Conservation (phyloP, 1,140 invertebrate species). For the Druon quercuslanigerum region DNA sequence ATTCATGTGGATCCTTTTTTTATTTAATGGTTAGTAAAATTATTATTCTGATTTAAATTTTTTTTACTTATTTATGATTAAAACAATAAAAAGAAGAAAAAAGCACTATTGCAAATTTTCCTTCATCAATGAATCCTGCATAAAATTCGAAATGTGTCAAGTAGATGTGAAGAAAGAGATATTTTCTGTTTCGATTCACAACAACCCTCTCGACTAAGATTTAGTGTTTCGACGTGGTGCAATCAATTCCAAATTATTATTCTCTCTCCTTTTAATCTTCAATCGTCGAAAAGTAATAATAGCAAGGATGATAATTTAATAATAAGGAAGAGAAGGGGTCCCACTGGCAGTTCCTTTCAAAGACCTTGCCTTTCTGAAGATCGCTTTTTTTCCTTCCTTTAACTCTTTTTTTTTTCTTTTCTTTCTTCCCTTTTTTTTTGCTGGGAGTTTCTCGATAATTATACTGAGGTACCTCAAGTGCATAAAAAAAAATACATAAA, state of each 20-base stretch:
- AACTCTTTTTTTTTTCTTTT: background rate
- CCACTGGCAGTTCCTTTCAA: background rate
- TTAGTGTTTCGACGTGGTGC: background rate
- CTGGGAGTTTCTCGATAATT: conserved; percentile 14
- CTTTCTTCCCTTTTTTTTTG: background rate
- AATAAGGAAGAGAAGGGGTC: background rate
- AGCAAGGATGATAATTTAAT: conserved; percentile 24
- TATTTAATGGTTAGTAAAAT: too few species aligned
- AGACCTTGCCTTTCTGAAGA: background rate
- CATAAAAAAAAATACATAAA: background rate
- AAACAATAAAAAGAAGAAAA: too few species aligned
- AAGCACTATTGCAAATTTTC: too few species aligned
- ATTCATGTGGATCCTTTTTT: too few species aligned
- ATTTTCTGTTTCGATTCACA: conserved; percentile 11
- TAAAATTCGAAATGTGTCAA: background rate
- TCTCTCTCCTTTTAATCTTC: background rate
- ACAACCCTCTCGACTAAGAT: conserved; percentile 6
- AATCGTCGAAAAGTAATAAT: conserved; percentile 8
- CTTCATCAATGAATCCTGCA: too few species aligned
- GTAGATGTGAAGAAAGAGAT: conserved; percentile 6
- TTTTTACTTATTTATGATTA: too few species aligned
- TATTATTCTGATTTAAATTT: too few species aligned
- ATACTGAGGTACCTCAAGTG: conserved; percentile 15
- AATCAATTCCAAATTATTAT: conserved; percentile 24
- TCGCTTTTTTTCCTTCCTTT: background rate